A percentile compares a stretch with the other conserved stretches of the same genome.
Evolutionary conservation across 37 sponge, comb jelly and placozoan genomes (phyloP).

Genomic region (Cliona cf. orientalis): DNA sequence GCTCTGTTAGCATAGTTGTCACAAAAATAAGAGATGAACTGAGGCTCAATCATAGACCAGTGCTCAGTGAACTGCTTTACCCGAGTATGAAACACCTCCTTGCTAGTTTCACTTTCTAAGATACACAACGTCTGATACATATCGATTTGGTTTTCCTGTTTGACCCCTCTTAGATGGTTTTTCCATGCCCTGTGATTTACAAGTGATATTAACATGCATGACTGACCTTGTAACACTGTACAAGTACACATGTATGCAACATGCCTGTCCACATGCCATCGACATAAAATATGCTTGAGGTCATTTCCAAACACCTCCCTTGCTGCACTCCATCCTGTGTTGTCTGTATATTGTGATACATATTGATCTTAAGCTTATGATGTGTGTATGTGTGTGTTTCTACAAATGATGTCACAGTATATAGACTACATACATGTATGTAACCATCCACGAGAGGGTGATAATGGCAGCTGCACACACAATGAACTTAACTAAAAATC

Average conservation of each 20-base stretch:
- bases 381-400: background rate
- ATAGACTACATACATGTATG: too few relatives aligned
- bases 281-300: conserved; percentile 30
- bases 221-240: too few relatives aligned
- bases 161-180: background rate
- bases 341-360: conserved; percentile 10
- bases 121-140: conserved; percentile 16
- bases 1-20: conserved; percentile 3
- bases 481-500: too few relatives aligned
- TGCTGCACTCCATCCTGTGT: conserved; percentile 32
- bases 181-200: conserved; percentile 21
- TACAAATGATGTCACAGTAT: background rate
- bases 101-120: background rate
- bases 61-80: background rate
- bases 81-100: background rate
- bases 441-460: too few relatives aligned
- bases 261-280: conserved; percentile 40
- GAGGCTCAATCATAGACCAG: conserved; percentile 12
- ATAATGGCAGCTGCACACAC: too few relatives aligned
- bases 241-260: too few relatives aligned
- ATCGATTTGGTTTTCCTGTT: background rate
- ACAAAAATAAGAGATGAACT: conserved; percentile 2
- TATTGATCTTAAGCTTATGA: background rate
- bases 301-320: conserved; percentile 9
- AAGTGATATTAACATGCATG: background rate